Conservation (phyloP, 1,140 invertebrate genomes). For the Dolichoris vasculosae region DNA sequence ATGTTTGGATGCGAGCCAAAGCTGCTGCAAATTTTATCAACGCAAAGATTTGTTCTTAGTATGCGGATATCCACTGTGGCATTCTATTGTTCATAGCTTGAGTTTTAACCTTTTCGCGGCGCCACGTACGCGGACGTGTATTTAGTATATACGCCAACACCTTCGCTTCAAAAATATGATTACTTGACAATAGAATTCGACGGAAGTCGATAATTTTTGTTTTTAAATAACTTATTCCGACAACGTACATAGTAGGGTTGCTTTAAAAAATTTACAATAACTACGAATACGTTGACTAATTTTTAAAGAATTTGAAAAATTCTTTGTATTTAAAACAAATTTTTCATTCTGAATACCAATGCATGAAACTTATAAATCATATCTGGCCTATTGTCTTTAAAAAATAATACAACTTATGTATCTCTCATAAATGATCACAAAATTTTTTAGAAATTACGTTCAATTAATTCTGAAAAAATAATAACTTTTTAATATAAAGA, state of each 20-base stretch:
- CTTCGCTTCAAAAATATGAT: background rate
- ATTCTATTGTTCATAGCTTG: background rate
- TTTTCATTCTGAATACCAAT: too few species aligned
- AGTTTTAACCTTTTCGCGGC: background rate
- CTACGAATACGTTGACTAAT: background rate
- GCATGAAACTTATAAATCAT: too few species aligned
- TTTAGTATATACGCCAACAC: background rate
- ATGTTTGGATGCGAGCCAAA: conserved; percentile 63
- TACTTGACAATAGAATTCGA: background rate
- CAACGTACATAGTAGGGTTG: too few species aligned
- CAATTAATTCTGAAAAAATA: too few species aligned
- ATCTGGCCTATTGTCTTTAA: too few species aligned
- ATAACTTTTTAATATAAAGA: too few species aligned
- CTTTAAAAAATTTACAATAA: too few species aligned
- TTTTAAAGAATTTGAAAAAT: too few species aligned
- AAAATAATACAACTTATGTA: too few species aligned
- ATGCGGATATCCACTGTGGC: background rate
- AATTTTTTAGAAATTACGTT: background rate
- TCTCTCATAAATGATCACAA: too few species aligned
- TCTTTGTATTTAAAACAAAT: too few species aligned
- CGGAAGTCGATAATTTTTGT: background rate
- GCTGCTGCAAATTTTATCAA: conserved; percentile 29
- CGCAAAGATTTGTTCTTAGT: background rate
- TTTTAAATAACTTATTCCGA: too few species aligned
- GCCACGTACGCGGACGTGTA: background rate